These are phyloP conservation scores for Lasioglossum villosulum DNA, from an alignment of 2,888 invertebrate genomes.

Conservation along the genomic window DNA sequence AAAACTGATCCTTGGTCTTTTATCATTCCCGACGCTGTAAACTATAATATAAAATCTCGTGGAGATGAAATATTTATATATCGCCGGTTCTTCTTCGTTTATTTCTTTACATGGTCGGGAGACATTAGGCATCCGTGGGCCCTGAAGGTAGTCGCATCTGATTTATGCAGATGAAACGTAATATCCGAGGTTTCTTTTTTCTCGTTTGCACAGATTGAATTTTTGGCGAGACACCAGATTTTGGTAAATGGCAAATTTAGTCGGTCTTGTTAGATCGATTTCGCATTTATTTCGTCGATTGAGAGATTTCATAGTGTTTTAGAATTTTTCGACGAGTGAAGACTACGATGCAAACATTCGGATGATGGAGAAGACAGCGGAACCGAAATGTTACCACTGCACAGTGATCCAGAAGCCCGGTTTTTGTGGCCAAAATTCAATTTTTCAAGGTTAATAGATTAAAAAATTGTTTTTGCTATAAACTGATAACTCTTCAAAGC, in stretches of 20 bases:
- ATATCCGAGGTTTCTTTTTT: not conserved
- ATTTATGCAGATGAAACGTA: not conserved
- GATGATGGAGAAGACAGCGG: not conserved
- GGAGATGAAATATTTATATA: slow-evolving; percentile 30
- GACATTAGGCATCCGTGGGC: not conserved
- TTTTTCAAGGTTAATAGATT: too few relatives aligned
- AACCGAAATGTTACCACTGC: too few relatives aligned
- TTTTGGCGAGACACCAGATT: not conserved
- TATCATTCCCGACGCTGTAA: not conserved
- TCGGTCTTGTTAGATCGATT: not conserved
- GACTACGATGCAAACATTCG: not conserved
- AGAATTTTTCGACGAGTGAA: not conserved
- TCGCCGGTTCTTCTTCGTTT: not conserved
- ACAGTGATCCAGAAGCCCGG: too few relatives aligned
- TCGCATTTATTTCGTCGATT: not conserved
- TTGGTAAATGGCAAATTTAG: not conserved
- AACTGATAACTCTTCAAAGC: too few relatives aligned
- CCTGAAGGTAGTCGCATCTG: not conserved
- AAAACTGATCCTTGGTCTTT: not conserved
- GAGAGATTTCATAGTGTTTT: not conserved
- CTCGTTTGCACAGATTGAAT: not conserved
- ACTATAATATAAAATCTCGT: not conserved
- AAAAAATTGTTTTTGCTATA: too few relatives aligned
- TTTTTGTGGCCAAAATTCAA: too few relatives aligned
- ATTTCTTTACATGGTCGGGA: not conserved